Base-by-base conservation (phyloP, 2,113 vertebrate genomes). In the Caloenas nicobarica region DNA sequence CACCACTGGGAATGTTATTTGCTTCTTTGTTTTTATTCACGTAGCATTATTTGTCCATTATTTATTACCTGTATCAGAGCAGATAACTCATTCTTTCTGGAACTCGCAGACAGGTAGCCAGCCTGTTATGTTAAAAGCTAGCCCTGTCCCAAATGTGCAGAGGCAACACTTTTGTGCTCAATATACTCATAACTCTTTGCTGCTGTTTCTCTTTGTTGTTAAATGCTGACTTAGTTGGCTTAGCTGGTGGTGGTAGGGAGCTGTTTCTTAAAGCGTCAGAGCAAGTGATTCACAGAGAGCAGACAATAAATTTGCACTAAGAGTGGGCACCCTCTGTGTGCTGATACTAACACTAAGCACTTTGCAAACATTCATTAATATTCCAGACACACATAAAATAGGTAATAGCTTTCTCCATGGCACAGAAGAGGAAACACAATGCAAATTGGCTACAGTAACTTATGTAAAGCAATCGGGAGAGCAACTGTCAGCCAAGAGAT, bases 281-380 rank as follows among this genome's bases (percentile, higher is more conserved):
- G 38, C 48, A 54, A 89, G 50, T 31, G 58, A 88, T 53, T 65
- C 79, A 50, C 0, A 1, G 17, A 70, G 51, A 90, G 36, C 58
- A 53, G 82, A 88, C 31, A 56, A 61, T 34, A 57, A 65, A 88
- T 57, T 54, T 65, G 40, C 46, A 44, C 42, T 44, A 71, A 61
- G 31, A 6, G 44, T 66, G 81, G 56, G 71, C 56, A 89, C 51
- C 31, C 68, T 72, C 51, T 66, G n/a, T n/a, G 48, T 46, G 66
- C 25, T 38, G 26, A 48, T 72, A 36, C 54, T 73, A 62, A 69
- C 38, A 42, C 62, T 51, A 68, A 94, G 83, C 57, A 48, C 64
- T 95, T 93, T 31, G 36, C 51, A 92, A 92, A 54, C 64, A 54
- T 40, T 82, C 51, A 62, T 82, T 91, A 73, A 68, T 68, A 93